Base-by-base conservation (phyloP, 2,888 invertebrate genomes). In the Ashinkailepas kermadecensis region DNA sequence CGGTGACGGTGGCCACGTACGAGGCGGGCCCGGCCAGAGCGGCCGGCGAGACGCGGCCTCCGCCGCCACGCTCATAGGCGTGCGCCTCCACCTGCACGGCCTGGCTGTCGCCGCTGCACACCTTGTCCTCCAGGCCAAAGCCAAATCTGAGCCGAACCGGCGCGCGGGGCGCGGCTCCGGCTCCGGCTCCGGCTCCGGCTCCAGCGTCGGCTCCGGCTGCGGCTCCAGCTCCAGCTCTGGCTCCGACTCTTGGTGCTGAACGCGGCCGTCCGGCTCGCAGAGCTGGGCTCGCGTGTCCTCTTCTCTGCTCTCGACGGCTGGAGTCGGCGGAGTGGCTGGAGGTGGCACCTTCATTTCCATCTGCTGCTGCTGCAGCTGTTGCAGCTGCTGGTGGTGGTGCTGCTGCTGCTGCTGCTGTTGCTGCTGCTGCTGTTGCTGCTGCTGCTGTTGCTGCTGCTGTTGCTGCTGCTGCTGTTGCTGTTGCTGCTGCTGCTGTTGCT, bases 241-340 rank as follows among this genome's bases (percentile, higher is more conserved):
- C 21, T 25, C 74, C n/a, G 7, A n/a, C 23, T 23, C 62, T 11
- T 15, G 56, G 39, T 70, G 56, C 57, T 25, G 25, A 4, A 25
- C 25, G 0, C 67, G 67, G 3, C 67, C 67, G 67, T 25, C 25
- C 25, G 67, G 67, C 67, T 70, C 70, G 81, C 70, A 67, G 81
- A 81, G 81, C 67, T 58, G 74, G 25, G 81, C 56, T 58, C 74
- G 74, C 25, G 39, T 56, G 39, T 78, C 79, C 62, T 79, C 78
- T 21, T 25, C 56, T 64, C 54, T 54, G 58, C 54, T 64, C 56
- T 54, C 25, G 67, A 81, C 70, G 54, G 64, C 57, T 12, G 79
- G 18, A 59, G 81, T 39, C 62, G 62, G 23, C 70, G 78, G 25
- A 62, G 12, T 13, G 12, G 56, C 25, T 23, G 78, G 59, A 25